phyloP scores from a whole-genome alignment of 2,797 vertebrate genomes.

The Enteromius anoplus region DNA sequence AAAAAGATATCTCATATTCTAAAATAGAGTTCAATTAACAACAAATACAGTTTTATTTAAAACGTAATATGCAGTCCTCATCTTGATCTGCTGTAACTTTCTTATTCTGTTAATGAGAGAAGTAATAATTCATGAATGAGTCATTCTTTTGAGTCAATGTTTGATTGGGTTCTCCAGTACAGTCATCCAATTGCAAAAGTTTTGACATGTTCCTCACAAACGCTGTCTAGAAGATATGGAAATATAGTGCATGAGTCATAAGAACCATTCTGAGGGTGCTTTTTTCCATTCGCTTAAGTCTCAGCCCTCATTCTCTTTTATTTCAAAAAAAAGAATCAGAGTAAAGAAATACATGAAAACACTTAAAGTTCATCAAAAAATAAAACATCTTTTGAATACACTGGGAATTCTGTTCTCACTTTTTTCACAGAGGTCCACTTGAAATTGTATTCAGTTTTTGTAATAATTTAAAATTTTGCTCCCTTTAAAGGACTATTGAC shows the following conservation, averaged over 20 bases:
- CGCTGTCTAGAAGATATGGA: background rate
- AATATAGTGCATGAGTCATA: conserved; percentile 4
- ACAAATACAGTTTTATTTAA: background rate
- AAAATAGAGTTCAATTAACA: background rate
- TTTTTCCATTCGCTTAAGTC: background rate
- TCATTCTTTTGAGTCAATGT: background rate
- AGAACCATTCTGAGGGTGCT: background rate
- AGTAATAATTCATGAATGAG: background rate
- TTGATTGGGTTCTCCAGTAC: background rate
- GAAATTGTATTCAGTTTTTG: background rate
- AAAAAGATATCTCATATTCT: too few relatives aligned
- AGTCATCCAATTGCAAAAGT: background rate
- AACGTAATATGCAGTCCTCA: background rate
- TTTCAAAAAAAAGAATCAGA: conserved; percentile 5
- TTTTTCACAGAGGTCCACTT: background rate
- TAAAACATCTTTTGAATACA: background rate
- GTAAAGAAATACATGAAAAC: background rate
- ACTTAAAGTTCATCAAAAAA: background rate
- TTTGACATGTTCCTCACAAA: background rate
- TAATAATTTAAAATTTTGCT: background rate
- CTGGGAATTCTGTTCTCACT: background rate
- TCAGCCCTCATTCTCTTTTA: background rate
- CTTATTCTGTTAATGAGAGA: background rate
- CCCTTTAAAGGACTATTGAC: background rate
- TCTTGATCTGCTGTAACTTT: background rate